Evolutionary conservation across 2,888 invertebrate genomes (phyloP).

Genomic region (Poecilobothrus nobilitatus): DNA sequence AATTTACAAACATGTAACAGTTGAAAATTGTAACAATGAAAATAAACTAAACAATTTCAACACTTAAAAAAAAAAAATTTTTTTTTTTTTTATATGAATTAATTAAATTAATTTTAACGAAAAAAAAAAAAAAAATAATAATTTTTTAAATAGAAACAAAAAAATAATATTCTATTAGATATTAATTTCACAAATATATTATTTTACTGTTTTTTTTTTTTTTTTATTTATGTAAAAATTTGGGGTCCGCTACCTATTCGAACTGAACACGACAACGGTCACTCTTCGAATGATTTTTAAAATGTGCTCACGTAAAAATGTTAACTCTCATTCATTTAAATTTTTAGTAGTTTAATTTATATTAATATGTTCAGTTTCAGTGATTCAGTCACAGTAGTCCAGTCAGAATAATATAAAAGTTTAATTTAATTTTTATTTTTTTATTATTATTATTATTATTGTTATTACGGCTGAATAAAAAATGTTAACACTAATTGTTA

Average conservation of each 20-base stretch:
- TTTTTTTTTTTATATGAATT: neutral
- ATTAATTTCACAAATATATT: neutral
- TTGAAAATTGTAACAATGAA: neutral
- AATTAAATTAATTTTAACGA: conserved; percentile 3
- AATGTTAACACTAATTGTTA: too few relatives aligned
- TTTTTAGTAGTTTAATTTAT: too few relatives aligned
- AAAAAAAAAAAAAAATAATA: conserved; percentile 2
- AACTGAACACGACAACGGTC: conserved; percentile 1
- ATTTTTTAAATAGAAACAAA: neutral
- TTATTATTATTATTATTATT: too few relatives aligned
- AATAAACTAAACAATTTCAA: neutral
- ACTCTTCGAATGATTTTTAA: neutral
- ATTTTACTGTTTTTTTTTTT: neutral
- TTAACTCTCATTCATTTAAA: conserved; percentile 4
- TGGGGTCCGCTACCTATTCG: neutral
- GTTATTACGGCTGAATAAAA: too few relatives aligned
- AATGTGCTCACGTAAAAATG: neutral
- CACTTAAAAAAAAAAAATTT: neutral
- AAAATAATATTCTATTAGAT: neutral
- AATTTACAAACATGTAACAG: neutral
- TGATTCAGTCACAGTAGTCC: too few relatives aligned
- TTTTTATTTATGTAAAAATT: neutral
- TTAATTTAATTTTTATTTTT: too few relatives aligned
- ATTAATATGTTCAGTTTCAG: too few relatives aligned
- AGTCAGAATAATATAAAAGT: too few relatives aligned